Evolutionary conservation across 2,888 invertebrate genomes (phyloP).

Genomic region (Caenorhabditis sinica): DNA sequence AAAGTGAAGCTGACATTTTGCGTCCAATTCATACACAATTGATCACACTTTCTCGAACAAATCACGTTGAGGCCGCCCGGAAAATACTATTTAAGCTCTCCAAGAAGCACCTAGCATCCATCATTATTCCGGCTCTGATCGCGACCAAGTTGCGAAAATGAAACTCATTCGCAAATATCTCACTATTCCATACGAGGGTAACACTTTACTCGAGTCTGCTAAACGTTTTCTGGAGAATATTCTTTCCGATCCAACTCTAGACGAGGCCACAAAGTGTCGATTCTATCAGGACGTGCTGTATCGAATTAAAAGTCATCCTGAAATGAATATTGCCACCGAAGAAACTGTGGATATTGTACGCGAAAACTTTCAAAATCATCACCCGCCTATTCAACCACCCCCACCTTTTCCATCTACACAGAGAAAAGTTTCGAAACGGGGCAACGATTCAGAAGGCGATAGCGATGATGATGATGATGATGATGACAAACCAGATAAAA

Average conservation of each 20-base stretch:
- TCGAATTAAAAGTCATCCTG: constrained; percentile 1
- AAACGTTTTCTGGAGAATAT: constrained; percentile 5
- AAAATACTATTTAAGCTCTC: constrained; percentile 15
- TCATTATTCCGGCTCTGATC: neutral
- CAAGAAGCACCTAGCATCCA: neutral
- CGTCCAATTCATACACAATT: neutral
- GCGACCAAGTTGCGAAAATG: neutral
- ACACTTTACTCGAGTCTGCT: neutral
- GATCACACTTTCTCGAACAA: neutral
- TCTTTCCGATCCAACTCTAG: neutral
- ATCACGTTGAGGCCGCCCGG: neutral
- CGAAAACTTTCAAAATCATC: neutral
- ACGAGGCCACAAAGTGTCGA: constrained; percentile 5
- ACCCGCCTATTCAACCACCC: neutral
- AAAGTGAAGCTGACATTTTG: neutral
- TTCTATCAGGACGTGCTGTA: constrained; percentile 23
- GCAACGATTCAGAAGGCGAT: no score
- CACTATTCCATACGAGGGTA: constrained; percentile 9
- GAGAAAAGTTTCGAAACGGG: no score
- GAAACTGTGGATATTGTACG: neutral
- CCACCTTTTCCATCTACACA: no score
- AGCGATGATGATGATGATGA: no score
- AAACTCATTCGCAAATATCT: constrained; percentile 19
- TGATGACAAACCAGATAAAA: no score
- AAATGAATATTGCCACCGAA: constrained; percentile 7